These are phyloP conservation scores for Bombus balteatus DNA, from an alignment of 1,140 invertebrate species.

Conservation along the genomic window DNA sequence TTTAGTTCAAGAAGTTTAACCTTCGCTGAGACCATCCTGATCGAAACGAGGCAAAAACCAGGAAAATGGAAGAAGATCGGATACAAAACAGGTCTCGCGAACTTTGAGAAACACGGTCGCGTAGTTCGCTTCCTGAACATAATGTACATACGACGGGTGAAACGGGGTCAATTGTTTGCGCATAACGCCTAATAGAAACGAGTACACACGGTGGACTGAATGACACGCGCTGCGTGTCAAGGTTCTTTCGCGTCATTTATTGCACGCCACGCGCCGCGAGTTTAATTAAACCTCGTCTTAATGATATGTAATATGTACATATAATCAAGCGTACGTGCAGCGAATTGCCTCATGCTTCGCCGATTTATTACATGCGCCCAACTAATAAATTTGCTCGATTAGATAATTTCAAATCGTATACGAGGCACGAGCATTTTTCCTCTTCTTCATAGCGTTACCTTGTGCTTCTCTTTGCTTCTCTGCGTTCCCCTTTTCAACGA, in stretches of 20 bases:
- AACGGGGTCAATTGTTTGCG: constrained; percentile 64
- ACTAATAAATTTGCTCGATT: constrained; percentile 10
- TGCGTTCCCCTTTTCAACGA: too few species aligned
- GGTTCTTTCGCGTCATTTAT: constrained; percentile 46
- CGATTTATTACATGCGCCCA: constrained; percentile 6
- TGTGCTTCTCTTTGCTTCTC: too few species aligned
- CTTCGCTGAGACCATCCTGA: too few species aligned
- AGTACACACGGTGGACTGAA: constrained; percentile 47
- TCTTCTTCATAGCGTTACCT: background rate
- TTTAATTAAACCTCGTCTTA: constrained; percentile 42
- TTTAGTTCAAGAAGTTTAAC: too few species aligned
- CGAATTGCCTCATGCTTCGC: too few species aligned
- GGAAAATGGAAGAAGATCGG: too few species aligned
- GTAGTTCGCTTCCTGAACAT: constrained; percentile 58
- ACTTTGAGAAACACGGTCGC: constrained; percentile 1
- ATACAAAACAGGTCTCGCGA: background rate
- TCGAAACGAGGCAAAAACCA: too few species aligned
- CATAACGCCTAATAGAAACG: constrained; percentile 64
- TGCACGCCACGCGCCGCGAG: constrained; percentile 28
- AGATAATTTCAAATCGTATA: background rate
- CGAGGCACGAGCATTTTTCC: background rate
- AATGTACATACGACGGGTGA: constrained; percentile 44
- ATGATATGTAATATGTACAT: constrained; percentile 22
- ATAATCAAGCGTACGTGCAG: background rate
- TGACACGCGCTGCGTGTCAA: constrained; percentile 64